Evolutionary conservation across 2,888 invertebrate genomes (phyloP), one percentile per base, ranked within the genome.

Genomic region (Thumatha senex): DNA sequence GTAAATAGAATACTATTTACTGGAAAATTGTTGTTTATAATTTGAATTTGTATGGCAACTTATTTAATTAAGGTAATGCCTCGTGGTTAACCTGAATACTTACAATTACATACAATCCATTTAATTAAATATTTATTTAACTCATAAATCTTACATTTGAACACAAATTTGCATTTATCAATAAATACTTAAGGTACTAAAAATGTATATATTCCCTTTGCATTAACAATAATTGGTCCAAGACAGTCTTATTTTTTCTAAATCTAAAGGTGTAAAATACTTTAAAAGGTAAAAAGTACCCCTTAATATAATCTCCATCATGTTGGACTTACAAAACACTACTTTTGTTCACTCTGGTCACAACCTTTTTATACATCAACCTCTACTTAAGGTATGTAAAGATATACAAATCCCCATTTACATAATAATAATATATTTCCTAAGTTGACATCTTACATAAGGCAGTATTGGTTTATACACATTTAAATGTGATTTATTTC

Each of bases 201-300:
- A 51, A 49, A 58, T 52, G 44, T 56, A 54, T 46, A 45, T 40
- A 14, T 40, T 56, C 45, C 54, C 45, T 36, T 53, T 13, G 39
- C 39, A 48, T 15, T 48, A 38, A 31, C 46, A 51, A 46, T 40
- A 44, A 65, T 72, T 71, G 71, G 71, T 74, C 71, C 67, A 46
- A 58, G 57, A 53, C 70, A 71, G 72, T 71, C 64, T 70, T 58
- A 52, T 50, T 41, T 54, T 54, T 51, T 29, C 50, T 49, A 13
- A 44, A 24, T 24, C 18, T 67, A 55, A 51, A 62, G 48, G 44
- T 30, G 39, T 52, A 40, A 42, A 24, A 13, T 35, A 33, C 43
- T 40, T 53, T 51, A 53, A 48, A 54, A 62, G 40, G 40, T 51
- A 64, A 52, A 56, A 66, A 54, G 40, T 33, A 44, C 50, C 39